Evolutionary conservation across 2,888 invertebrate genomes (phyloP), one percentile per base, ranked within the genome.

Genomic region (Aleiodes leptofemur): DNA sequence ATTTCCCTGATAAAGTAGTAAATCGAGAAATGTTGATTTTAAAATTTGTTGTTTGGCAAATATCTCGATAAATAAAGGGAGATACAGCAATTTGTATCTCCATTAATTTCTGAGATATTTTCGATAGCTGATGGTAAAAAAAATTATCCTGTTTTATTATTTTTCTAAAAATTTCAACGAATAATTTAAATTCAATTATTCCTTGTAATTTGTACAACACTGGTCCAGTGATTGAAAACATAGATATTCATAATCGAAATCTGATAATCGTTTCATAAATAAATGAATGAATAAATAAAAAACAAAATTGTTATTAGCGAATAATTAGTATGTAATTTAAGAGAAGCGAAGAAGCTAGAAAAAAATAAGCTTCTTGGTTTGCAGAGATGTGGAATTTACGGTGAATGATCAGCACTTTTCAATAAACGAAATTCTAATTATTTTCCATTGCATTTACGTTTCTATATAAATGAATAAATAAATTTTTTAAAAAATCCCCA

Each of bases 191-290:
- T 43, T 43, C 43, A 43, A 43, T 43, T 53, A 50, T 53, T 14
- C 50, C 68, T 68, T n/a, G 68, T 68, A 50, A 51, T 68, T 68
- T 68, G 51, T 68, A 51, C n/a, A 70, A 31, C 50, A 43, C 43
- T 43, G 43, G 61, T 74, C 34, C 43, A 70, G 59, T 61, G 59
- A 53, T 66, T 73, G 34, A 53, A 56, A 71, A 74, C 71, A 56
- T 66, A 72, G 55, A 72, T 55, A 70, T 64, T 71, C 64, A 74
- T 74, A 70, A 74, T 68, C 70, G 70, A 72, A 43, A 57, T 66
- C 64, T 64, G 71, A 74, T 70, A 74, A 71, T 74, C 70, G 70
- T 74, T 74, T 61, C 73, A 53, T 75, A 72, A 66, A 38, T 16
- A 53, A 16, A n/a, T 53, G n/a, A 53, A 53, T 14, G 9, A 51